Evolutionary conservation across 2,113 vertebrate genomes (phyloP).

Genomic region (Cyanoramphus novaezelandiae): DNA sequence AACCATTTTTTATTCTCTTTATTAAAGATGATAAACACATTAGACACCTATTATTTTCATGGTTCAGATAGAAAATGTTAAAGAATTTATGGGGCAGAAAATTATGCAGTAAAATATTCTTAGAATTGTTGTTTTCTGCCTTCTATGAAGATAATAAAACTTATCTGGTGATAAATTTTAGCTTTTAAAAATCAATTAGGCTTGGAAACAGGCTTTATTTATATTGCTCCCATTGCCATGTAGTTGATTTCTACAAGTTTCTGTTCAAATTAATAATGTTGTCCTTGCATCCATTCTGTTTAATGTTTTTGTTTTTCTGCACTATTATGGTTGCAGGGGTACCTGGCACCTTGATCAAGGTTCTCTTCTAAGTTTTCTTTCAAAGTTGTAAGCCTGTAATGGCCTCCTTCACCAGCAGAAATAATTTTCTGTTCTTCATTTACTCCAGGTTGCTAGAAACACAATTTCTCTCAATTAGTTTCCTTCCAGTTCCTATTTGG

Average conservation of each 20-base stretch:
- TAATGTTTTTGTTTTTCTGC: background rate
- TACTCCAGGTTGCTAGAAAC: background rate
- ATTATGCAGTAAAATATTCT: background rate
- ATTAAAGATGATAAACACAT: background rate
- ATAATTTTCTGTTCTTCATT: background rate
- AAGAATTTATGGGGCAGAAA: constrained; percentile 6
- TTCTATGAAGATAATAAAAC: background rate
- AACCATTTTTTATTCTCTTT: background rate
- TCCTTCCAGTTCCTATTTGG: background rate
- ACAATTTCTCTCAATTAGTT: background rate
- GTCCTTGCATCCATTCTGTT: background rate
- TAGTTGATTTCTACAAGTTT: background rate
- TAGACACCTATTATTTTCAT: background rate
- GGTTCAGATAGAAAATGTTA: background rate
- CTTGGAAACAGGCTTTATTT: background rate
- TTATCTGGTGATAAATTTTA: background rate
- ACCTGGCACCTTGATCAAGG: background rate
- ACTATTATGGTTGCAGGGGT: background rate
- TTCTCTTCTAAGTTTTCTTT: background rate
- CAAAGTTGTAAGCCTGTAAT: background rate
- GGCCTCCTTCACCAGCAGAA: background rate
- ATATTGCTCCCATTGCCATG: background rate
- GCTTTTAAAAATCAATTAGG: constrained; percentile 8
- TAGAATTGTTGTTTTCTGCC: background rate
- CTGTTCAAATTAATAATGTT: background rate